Conservation (phyloP, 30 jellyfish, hydroid and myxozoan species). For the Hydractinia symbiolongicarpus region DNA sequence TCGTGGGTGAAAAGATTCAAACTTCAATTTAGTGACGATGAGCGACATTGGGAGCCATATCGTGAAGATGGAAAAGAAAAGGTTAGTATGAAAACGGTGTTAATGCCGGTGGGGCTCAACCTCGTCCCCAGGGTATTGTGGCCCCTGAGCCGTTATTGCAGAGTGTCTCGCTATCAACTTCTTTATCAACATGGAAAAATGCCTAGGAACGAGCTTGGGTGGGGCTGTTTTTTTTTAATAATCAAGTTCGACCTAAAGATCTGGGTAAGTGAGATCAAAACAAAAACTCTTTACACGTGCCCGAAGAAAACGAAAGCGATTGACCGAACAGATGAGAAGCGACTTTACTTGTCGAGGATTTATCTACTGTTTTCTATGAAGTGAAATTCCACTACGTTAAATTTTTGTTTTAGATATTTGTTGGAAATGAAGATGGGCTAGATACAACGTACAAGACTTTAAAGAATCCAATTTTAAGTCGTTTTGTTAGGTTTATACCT, state of each 20-base stretch:
- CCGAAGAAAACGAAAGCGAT: no score
- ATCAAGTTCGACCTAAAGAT: not conserved
- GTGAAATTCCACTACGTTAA: not conserved
- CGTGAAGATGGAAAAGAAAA: conserved; percentile 70
- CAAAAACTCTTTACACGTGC: not conserved
- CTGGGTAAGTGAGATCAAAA: not conserved
- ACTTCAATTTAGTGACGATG: conserved; percentile 61
- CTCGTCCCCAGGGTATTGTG: no score
- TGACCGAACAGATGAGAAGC: no score
- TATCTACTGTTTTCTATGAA: not conserved
- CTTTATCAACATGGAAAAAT: no score
- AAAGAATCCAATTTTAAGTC: conserved; percentile 63
- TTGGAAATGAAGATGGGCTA: conserved; percentile 66
- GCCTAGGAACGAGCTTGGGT: not conserved
- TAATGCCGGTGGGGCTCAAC: no score
- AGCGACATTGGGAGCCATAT: conserved; percentile 75
- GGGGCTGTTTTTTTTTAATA: not conserved
- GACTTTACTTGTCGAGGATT: no score
- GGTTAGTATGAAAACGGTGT: conserved; percentile 37
- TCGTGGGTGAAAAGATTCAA: conserved; percentile 67
- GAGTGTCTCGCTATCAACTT: not conserved
- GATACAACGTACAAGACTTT: conserved; percentile 74
- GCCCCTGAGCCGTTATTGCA: not conserved
- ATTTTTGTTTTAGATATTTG: conserved; percentile 41
- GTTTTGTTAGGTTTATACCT: conserved; percentile 70